phyloP scores from a whole-genome alignment of 2,888 invertebrate species.

The Tuberolachnus salignus region DNA sequence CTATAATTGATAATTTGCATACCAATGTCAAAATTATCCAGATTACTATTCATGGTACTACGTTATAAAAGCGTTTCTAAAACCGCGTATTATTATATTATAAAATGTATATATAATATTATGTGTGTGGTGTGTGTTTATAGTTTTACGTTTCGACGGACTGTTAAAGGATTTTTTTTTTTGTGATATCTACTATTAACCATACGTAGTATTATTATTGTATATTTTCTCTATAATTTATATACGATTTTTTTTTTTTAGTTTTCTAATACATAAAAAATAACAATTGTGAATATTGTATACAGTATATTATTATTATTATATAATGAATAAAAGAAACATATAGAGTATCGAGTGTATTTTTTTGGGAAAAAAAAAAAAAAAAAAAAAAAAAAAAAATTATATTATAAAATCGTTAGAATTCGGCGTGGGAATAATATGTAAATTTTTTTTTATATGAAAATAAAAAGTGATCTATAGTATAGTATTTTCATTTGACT shows the following conservation, averaged over 20 bases:
- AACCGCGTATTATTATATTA: background rate
- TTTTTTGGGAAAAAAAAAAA: no score
- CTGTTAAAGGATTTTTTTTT: no score
- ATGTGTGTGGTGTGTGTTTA: background rate
- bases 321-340: no score
- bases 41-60: conserved; percentile 28
- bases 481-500: background rate
- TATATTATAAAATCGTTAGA: background rate
- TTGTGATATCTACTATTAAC: background rate
- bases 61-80: background rate
- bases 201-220: background rate
- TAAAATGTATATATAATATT: background rate
- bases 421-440: conserved; percentile 35
- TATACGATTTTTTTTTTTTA: no score
- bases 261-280: no score
- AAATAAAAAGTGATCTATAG: conserved; percentile 33
- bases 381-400: no score
- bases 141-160: background rate
- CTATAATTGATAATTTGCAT: conserved; percentile 33
- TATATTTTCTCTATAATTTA: no score
- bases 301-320: no score
- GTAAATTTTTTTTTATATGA: conserved; percentile 30
- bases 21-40: conserved; percentile 34
- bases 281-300: no score
- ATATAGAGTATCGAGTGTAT: no score